Base-by-base conservation (phyloP, 2,113 vertebrate species). In the Ictidomys tridecemlineatus region DNA sequence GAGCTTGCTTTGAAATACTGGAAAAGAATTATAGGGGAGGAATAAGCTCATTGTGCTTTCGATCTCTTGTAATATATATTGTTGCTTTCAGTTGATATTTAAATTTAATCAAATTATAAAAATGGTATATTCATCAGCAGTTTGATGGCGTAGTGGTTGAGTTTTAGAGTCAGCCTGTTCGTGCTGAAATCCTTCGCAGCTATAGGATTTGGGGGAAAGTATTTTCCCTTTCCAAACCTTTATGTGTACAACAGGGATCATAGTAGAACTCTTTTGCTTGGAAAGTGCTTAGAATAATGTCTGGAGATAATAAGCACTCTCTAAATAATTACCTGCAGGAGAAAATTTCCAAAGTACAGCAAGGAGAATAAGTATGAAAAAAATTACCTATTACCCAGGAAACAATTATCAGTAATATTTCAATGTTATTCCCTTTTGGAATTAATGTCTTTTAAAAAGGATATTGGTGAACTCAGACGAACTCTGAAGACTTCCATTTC, bases 81-180 rank as follows among this genome's bases (percentile, higher is more conserved):
- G 13, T 61, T 85, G 28, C n/a, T 94, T 93, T 94, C 32, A 79
- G 69, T 48, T 96, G 61, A 74, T 79, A 82, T 74, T 96, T 94
- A 94, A 53, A 82, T 69, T 4, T 87, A 37, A 73, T 72, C 26
- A 70, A 58, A 42, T 97, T 85, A 63, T 85, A 88, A 93, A 86
- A 51, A 56, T 72, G 84, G 45, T 53, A 17, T 20, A 32, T 87
- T 92, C 77, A 34, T 20, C 70, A 37, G 6, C 4, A 12, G 22
- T 72, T 20, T 14, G n/a, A 13, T 37, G n/a, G 32, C 56, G 2
- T 4, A 51, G 32, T 88, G 56, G 28, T 58, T 93, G 85, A 72
- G 58, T 39, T 34, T 30, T 73, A 30, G 45, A 80, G 28, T 42
- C 37, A 56, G 48, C 17, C 53, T 83, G 34, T 53, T n/a, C 73